Conservation (phyloP, 2,113 vertebrate genomes). For the Chaetodon auriga region DNA sequence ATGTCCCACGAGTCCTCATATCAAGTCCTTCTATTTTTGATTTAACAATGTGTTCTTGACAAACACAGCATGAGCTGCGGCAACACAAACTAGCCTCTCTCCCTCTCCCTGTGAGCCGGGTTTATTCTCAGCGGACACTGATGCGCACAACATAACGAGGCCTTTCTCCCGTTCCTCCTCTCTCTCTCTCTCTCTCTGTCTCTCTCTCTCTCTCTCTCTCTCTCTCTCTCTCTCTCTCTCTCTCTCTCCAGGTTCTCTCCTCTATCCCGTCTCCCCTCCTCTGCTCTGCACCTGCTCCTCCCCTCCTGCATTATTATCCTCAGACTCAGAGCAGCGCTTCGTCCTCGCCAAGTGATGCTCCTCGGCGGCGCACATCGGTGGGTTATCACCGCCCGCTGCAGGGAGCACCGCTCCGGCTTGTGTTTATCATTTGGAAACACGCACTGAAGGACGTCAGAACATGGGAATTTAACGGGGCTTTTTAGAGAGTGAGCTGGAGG, state of each 20-base stretch:
- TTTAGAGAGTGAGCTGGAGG: conserved; percentile 25
- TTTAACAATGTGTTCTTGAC: conserved; percentile 31
- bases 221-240: conserved; percentile 2
- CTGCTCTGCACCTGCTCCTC: conserved; percentile 71
- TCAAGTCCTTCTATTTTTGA: background rate
- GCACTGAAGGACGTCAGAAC: background rate
- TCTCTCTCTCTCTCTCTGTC: background rate
- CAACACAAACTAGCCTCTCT: background rate
- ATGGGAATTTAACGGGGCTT: conserved; percentile 49
- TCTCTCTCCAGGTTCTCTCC: conserved; percentile 32
- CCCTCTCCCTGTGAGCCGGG: conserved; percentile 39
- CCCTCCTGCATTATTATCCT: conserved; percentile 71
- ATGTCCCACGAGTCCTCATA: background rate
- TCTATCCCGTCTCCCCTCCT: conserved; percentile 50
- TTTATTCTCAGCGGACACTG: conserved; percentile 61
- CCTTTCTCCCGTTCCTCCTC: background rate
- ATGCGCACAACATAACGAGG: conserved; percentile 50
- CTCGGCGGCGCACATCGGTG: conserved; percentile 37
- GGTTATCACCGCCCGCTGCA: conserved; percentile 24
- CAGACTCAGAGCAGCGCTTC: conserved; percentile 56
- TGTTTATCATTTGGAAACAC: conserved; percentile 19
- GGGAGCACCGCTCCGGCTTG: conserved; percentile 16
- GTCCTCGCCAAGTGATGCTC: conserved; percentile 70
- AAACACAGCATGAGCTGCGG: background rate
- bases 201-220: conserved; percentile 2